These are phyloP conservation scores for Phrynosoma platyrhinos DNA, from an alignment of 2,113 vertebrate genomes.

Conservation along the genomic window DNA sequence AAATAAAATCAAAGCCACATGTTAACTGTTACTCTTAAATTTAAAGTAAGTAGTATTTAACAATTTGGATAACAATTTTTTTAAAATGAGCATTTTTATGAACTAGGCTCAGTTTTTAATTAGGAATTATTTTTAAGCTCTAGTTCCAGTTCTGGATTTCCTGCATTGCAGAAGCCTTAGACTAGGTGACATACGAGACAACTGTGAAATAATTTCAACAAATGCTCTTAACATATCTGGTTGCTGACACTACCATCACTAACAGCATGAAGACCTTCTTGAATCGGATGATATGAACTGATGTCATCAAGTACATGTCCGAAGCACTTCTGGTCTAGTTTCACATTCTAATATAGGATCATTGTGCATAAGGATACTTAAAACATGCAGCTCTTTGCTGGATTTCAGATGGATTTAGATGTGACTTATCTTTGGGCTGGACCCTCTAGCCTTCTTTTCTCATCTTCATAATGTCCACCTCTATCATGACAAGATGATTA, in stretches of 20 bases:
- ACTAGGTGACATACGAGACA: not conserved
- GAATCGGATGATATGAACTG: too few relatives aligned
- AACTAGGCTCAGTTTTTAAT: not conserved
- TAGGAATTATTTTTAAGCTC: not conserved
- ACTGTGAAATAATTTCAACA: constrained; percentile 7
- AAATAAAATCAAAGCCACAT: too few relatives aligned
- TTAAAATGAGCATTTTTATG: too few relatives aligned
- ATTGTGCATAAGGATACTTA: too few relatives aligned
- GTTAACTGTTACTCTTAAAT: too few relatives aligned
- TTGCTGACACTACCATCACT: not conserved
- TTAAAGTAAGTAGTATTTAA: too few relatives aligned
- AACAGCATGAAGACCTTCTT: too few relatives aligned
- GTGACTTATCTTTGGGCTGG: not conserved
- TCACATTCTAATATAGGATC: not conserved
- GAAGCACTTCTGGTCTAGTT: not conserved
- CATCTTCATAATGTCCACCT: not conserved
- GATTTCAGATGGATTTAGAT: not conserved
- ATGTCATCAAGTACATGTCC: too few relatives aligned
- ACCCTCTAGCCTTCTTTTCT: not conserved
- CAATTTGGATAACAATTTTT: too few relatives aligned
- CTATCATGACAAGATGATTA: not conserved
- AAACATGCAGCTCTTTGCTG: not conserved
- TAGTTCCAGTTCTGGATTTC: not conserved
- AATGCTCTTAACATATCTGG: not conserved
- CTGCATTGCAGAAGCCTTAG: not conserved